These are phyloP conservation scores for Cheilosia vulpina DNA, from an alignment of 2,888 invertebrate species.

Conservation along the genomic window DNA sequence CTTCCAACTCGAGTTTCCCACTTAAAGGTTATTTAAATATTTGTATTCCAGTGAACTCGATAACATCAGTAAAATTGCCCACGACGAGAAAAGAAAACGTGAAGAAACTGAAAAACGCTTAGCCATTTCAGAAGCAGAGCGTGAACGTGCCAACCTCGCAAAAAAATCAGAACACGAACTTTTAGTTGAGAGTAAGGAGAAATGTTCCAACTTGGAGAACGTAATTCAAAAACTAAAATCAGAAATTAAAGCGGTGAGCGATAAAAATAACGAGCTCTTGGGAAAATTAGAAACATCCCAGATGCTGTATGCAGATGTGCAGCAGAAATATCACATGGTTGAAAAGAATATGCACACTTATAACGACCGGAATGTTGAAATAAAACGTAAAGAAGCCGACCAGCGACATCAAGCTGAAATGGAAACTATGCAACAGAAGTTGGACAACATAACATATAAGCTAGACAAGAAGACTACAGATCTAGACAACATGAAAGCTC, in stretches of 20 bases:
- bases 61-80: constrained; percentile 82
- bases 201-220: constrained; percentile 81
- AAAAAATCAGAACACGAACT: constrained; percentile 87
- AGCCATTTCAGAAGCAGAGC: constrained; percentile 86
- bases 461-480: constrained; percentile 84
- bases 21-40: too few relatives aligned
- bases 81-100: constrained; percentile 78
- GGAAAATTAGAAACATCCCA: constrained; percentile 85
- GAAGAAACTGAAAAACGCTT: constrained; percentile 85
- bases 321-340: constrained; percentile 82
- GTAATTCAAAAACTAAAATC: constrained; percentile 79
- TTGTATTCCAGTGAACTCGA: constrained; percentile 80
- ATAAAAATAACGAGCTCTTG: constrained; percentile 84
- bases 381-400: constrained; percentile 83
- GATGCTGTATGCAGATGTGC: constrained; percentile 84
- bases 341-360: constrained; percentile 80
- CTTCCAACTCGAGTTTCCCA: too few relatives aligned
- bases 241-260: constrained; percentile 83
- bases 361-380: constrained; percentile 80
- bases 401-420: constrained; percentile 84
- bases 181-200: constrained; percentile 84
- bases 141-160: constrained; percentile 86
- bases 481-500: constrained; percentile 85
- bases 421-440: constrained; percentile 84
- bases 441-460: constrained; percentile 83